phyloP scores from a whole-genome alignment of 2,113 vertebrate genomes.

The Emydura subglobosa region DNA sequence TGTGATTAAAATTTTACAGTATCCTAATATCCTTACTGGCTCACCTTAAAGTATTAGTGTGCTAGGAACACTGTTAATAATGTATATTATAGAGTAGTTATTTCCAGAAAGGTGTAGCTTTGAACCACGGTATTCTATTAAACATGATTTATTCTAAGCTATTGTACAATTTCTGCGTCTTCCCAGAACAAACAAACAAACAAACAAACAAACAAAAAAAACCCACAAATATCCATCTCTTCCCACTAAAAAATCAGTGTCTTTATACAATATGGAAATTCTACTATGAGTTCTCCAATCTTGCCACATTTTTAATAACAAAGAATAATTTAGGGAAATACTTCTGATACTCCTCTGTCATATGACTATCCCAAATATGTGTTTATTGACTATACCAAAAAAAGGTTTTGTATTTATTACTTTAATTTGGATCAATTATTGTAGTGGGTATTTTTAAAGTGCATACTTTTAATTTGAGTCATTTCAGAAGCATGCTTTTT shows the following conservation, averaged over 20 bases:
- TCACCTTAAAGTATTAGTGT: constrained; percentile 76
- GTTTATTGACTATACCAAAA: neutral
- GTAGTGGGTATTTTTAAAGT: constrained; percentile 30
- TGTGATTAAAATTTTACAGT: constrained; percentile 79
- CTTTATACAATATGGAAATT: neutral
- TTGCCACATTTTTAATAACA: neutral
- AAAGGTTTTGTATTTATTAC: neutral
- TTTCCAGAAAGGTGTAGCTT: constrained; percentile 61
- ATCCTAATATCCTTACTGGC: constrained; percentile 72
- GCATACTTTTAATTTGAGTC: neutral
- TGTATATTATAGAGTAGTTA: constrained; percentile 41
- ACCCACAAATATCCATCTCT: neutral
- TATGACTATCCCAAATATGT: neutral
- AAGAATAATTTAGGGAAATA: neutral
- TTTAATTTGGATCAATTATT: neutral
- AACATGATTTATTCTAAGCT: constrained; percentile 24
- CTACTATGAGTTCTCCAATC: neutral
- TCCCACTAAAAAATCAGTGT: neutral
- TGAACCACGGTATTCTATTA: constrained; percentile 49
- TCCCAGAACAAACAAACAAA: neutral
- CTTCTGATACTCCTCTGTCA: neutral
- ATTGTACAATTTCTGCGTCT: constrained; percentile 21
- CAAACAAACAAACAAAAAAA: neutral
- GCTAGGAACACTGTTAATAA: constrained; percentile 73
- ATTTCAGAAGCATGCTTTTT: constrained; percentile 19